Base-by-base conservation (phyloP, 64 coral and sea anemone species). In the Porites australiensis region DNA sequence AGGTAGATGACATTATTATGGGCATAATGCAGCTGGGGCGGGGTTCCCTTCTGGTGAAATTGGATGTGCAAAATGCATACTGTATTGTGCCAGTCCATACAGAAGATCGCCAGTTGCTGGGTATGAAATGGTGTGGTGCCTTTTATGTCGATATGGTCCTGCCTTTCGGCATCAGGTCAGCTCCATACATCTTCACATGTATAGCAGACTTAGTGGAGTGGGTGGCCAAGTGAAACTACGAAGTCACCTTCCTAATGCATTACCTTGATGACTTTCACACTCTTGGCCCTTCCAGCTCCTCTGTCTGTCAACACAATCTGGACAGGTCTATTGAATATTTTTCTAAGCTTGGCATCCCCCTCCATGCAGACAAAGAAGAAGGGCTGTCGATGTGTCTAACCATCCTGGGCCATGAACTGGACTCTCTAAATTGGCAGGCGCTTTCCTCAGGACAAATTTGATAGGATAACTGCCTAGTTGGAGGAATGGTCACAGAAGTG, bases 221-320 rank as follows among this genome's bases (percentile, higher is more conserved):
- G 85, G 74, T 72, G 2, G 14, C 44, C 6, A 72, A 21, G 10
- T 14, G 50, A 12, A 57, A 57, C 12, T 12, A 57, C 0, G 5
- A 57, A 1, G 4, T 57, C 54, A 43, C 65, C 22, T 27, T 58
- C 37, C 51, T 88, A n/a, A 75, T 88, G 23, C 86, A 88, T 57
- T 88, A 88, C 69, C 50, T 76, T 10, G 86, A 88, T 27, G 70
- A 88, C 58, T 88, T 88, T 16, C 50, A 50, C 48, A 69, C 49
- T 71, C 21, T 73, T 37, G 85, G 85, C 13, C 85, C 62, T 6
- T 23, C 71, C 13, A 18, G 57, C 71, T 87, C 83, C 9, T 8
- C 13, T 20, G 14, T 68, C 19, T 87, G 83, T 50, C 55, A 44
- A 14, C 11, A 37, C 22, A 44, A 79, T 60, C 27, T 66, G 22